These are phyloP conservation scores for Peromyscus eremicus DNA, from an alignment of 2,797 vertebrate species.

Conservation along the genomic window DNA sequence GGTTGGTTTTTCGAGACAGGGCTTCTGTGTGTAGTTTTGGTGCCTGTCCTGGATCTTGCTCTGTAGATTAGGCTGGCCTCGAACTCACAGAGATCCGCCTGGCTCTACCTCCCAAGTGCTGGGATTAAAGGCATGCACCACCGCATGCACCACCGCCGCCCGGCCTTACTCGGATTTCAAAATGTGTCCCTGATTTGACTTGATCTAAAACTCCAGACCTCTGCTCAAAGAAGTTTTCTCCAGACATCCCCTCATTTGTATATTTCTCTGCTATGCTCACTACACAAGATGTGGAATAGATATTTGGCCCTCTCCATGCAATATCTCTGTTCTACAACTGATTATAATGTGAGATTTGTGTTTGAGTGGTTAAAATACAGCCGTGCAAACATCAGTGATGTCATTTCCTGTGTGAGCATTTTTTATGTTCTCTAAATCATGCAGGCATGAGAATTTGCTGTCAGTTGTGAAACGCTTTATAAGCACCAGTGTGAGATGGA, in stretches of 20 bases:
- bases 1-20: too few relatives aligned
- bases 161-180: neutral
- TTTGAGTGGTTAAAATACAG: neutral
- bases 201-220: neutral
- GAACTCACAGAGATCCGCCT: too few relatives aligned
- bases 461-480: conserved; percentile 70
- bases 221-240: conserved; percentile 12
- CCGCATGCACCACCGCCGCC: too few relatives aligned
- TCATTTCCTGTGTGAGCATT: conserved; percentile 33
- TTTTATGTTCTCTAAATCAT: conserved; percentile 47
- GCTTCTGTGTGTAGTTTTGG: too few relatives aligned
- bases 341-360: neutral
- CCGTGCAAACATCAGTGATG: conserved; percentile 9
- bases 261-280: neutral
- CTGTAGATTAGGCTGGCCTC: too few relatives aligned
- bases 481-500: neutral
- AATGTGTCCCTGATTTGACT: neutral
- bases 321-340: neutral
- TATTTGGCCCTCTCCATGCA: neutral
- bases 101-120: too few relatives aligned
- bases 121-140: too few relatives aligned
- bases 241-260: neutral
- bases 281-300: neutral
- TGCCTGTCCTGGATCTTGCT: too few relatives aligned
- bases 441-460: neutral